phyloP scores from a whole-genome alignment of 2,797 vertebrate genomes.

The Sitta carolinensis region DNA sequence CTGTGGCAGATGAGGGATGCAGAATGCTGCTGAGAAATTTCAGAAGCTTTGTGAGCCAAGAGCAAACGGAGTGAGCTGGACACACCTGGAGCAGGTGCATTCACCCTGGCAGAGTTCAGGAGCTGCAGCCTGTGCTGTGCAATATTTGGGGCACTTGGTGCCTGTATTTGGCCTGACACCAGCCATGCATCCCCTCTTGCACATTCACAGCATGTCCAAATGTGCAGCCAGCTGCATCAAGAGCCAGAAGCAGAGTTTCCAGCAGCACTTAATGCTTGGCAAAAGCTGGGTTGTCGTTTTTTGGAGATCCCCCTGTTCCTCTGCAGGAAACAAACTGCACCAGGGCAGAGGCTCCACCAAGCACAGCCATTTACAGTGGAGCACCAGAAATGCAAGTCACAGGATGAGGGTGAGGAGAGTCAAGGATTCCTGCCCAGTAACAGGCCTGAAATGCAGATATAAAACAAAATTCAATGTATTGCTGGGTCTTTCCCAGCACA shows the following conservation, averaged over 20 bases:
- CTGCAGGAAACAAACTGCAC: neutral
- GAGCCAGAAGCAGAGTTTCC: neutral
- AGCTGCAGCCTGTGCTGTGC: neutral
- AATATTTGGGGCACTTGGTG: neutral
- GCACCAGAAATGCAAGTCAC: neutral
- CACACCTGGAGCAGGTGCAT: neutral
- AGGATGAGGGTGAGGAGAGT: neutral
- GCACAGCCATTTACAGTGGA: neutral
- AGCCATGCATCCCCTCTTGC: neutral
- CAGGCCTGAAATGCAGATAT: neutral
- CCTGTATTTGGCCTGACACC: neutral
- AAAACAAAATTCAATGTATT: neutral
- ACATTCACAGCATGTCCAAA: neutral
- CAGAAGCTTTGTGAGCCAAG: neutral
- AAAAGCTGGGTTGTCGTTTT: neutral
- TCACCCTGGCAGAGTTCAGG: neutral
- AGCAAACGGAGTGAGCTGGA: neutral
- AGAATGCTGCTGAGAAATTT: neutral
- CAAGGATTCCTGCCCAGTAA: neutral
- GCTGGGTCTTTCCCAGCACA: neutral
- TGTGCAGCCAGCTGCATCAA: neutral
- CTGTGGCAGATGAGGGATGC: neutral
- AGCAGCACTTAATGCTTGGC: neutral
- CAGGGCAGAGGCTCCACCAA: neutral
- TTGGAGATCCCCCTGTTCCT: neutral